Percentiles rank a stretch among this genome's conserved stretches.
Conservation (phyloP, 2,797 vertebrate genomes). For the Sebastes hopkinsi region DNA sequence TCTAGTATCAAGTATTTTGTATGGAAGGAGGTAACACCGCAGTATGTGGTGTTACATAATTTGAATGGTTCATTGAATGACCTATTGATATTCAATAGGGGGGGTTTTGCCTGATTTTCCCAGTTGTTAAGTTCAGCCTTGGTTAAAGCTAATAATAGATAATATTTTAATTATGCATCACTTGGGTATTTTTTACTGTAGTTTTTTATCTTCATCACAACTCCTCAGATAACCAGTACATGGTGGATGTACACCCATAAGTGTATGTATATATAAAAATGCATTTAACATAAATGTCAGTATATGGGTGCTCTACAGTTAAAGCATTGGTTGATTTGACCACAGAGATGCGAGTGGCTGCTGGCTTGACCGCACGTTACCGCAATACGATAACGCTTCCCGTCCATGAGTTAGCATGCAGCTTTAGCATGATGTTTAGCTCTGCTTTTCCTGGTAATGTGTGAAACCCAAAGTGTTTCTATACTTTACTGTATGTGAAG, state of each 20-base stretch:
- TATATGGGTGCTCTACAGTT: no score
- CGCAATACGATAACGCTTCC: no score
- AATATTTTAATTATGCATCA: neutral
- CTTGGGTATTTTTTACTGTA: neutral
- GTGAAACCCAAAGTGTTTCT: no score
- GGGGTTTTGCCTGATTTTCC: neutral
- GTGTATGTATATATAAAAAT: no score
- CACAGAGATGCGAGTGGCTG: no score
- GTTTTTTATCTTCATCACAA: neutral
- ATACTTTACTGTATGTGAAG: no score
- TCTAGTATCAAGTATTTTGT: neutral
- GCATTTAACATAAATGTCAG: no score
- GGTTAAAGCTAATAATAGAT: neutral
- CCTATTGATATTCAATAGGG: neutral
- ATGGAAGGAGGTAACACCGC: neutral
- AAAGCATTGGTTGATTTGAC: fast-evolving
- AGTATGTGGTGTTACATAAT: neutral
- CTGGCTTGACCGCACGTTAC: no score
- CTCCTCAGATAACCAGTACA: neutral
- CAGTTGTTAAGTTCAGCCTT: neutral
- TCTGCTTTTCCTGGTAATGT: no score
- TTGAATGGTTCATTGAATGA: neutral
- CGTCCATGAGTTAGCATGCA: no score
- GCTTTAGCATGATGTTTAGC: no score
- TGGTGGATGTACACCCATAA: neutral